These are phyloP conservation scores for Laspeyria flexula DNA, from an alignment of 2,888 invertebrate species.

Conservation along the genomic window DNA sequence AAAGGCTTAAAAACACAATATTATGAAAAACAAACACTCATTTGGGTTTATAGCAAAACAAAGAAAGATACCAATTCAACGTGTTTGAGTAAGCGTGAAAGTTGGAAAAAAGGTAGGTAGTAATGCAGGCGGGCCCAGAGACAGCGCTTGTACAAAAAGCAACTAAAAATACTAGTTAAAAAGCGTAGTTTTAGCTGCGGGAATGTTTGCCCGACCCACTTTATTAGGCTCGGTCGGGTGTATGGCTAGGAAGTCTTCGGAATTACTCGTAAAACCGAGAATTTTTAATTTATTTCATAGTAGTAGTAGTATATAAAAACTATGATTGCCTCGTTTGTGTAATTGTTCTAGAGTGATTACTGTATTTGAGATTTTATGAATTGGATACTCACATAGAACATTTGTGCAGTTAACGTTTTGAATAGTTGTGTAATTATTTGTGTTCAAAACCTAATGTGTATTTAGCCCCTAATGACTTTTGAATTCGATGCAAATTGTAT, in stretches of 20 bases:
- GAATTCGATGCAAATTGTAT: too few species aligned
- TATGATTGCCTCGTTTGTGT: too few species aligned
- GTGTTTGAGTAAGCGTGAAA: constrained; percentile 56
- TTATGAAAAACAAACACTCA: constrained; percentile 25
- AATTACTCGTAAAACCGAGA: constrained; percentile 8
- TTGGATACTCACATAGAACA: too few species aligned
- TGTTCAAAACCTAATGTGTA: too few species aligned
- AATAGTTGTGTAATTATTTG: too few species aligned
- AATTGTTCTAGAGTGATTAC: too few species aligned
- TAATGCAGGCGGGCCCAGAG: constrained; percentile 49
- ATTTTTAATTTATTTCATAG: too few species aligned
- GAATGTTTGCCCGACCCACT: constrained; percentile 80
- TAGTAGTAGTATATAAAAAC: too few species aligned
- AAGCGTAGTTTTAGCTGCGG: constrained; percentile 74
- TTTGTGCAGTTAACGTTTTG: too few species aligned
- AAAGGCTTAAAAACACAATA: constrained; percentile 1
- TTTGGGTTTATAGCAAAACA: constrained; percentile 34
- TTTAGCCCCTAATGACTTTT: too few species aligned
- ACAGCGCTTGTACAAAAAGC: constrained; percentile 68
- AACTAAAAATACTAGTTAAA: constrained; percentile 79
- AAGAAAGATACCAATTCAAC: constrained; percentile 50
- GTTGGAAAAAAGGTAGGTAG: constrained; percentile 48
- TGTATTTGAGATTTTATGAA: too few species aligned
- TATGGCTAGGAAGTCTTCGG: constrained; percentile 49
- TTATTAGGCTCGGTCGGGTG: constrained; percentile 69